Evolutionary conservation across 2,888 invertebrate genomes (phyloP).

Genomic region (Ferrisia virgata): DNA sequence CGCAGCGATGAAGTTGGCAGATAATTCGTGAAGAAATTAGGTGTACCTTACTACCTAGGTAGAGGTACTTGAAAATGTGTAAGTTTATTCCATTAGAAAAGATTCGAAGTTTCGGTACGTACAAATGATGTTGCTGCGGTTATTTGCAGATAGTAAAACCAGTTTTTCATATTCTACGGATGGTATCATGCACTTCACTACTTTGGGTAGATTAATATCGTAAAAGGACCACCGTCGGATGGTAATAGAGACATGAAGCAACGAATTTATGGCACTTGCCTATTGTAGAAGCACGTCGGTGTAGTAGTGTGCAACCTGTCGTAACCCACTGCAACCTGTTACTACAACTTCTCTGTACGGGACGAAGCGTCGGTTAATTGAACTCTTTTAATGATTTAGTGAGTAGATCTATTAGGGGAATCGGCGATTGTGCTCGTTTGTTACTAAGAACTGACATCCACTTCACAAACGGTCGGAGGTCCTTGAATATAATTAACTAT

Average conservation of each 20-base stretch:
- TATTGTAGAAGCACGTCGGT: constrained; percentile 21
- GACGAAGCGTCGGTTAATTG: constrained; percentile 45
- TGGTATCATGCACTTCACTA: not conserved
- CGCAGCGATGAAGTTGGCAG: not conserved
- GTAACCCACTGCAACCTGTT: constrained; percentile 24
- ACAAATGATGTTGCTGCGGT: not conserved
- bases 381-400: constrained; percentile 46
- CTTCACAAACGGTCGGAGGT: constrained; percentile 44
- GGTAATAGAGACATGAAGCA: constrained; percentile 43
- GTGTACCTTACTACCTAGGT: not conserved
- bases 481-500: constrained; percentile 44
- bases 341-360: constrained; percentile 33
- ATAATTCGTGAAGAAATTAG: not conserved
- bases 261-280: constrained; percentile 44
- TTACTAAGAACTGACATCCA: constrained; percentile 42
- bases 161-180: constrained; percentile 22
- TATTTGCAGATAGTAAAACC: constrained; percentile 34
- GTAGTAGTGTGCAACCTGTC: constrained; percentile 12
- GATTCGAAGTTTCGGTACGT: not conserved
- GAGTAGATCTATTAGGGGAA: constrained; percentile 44
- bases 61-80: not conserved
- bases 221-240: constrained; percentile 40
- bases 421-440: constrained; percentile 45
- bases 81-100: not conserved
- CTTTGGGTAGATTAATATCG: constrained; percentile 31